Evolutionary conservation across 2,888 invertebrate genomes (phyloP).

Genomic region (Ophioninae sp.): DNA sequence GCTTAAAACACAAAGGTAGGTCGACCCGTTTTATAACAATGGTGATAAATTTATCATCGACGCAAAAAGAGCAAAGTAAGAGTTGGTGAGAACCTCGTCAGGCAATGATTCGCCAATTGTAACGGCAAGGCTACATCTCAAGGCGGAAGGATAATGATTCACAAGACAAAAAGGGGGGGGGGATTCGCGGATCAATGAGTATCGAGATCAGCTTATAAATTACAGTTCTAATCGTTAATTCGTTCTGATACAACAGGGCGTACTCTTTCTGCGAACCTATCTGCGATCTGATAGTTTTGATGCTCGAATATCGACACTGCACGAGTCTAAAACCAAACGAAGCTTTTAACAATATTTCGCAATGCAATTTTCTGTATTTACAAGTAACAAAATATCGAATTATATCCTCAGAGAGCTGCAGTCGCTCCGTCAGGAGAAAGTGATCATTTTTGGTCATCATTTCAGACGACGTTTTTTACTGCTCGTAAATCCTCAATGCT

Average conservation of each 20-base stretch:
- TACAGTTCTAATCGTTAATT: slow-evolving; percentile 42
- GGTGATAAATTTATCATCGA: slow-evolving; percentile 58
- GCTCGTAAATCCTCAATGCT: not conserved
- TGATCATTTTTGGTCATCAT: not conserved
- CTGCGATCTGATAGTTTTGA: not conserved
- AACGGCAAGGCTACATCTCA: slow-evolving; percentile 33
- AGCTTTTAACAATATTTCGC: not conserved
- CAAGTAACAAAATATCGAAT: not conserved
- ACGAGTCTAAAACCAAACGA: not conserved
- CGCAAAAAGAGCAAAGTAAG: slow-evolving; percentile 25
- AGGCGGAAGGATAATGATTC: slow-evolving; percentile 52
- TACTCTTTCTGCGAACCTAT: not conserved
- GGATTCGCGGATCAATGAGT: slow-evolving; percentile 47
- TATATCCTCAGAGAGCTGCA: not conserved
- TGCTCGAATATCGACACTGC: not conserved
- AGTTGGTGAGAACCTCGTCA: slow-evolving; percentile 33
- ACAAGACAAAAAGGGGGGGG: not conserved
- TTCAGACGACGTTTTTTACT: not conserved
- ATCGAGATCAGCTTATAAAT: slow-evolving; percentile 52
- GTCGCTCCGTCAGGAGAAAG: not conserved
- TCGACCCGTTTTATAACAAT: slow-evolving; percentile 51
- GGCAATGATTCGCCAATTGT: slow-evolving; percentile 49
- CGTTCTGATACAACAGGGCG: slow-evolving; percentile 10
- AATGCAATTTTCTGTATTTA: not conserved
- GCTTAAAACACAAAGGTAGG: slow-evolving; percentile 21